These are phyloP conservation scores for Zeuzera pyrina DNA, from an alignment of 2,888 invertebrate species.

Conservation along the genomic window DNA sequence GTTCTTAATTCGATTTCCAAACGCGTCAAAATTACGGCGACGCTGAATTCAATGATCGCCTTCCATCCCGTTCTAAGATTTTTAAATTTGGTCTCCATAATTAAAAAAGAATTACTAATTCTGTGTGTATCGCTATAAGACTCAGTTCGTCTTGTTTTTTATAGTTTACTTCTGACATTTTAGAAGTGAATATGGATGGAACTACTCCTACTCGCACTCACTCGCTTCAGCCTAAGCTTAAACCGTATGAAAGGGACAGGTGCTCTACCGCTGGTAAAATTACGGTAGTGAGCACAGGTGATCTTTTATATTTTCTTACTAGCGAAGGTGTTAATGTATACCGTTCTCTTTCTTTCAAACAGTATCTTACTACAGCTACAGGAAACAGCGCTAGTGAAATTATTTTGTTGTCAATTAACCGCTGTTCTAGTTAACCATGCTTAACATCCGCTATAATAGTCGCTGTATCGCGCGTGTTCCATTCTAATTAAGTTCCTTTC, in stretches of 20 bases:
- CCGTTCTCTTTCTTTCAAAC: conserved; percentile 41
- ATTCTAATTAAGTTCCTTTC: conserved; percentile 51
- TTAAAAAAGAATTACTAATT: conserved; percentile 8
- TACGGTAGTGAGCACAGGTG: conserved; percentile 74
- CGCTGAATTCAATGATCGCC: conserved; percentile 61
- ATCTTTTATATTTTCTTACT: conserved; percentile 64
- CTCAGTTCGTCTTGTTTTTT: conserved; percentile 17
- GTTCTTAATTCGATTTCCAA: conserved; percentile 69
- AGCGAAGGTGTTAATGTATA: conserved; percentile 57
- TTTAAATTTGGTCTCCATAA: conserved; percentile 21
- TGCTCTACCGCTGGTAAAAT: conserved; percentile 67
- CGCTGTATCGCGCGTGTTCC: conserved; percentile 33
- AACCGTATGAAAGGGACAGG: conserved; percentile 71
- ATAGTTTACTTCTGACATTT: conserved; percentile 27
- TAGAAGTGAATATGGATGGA: conserved; percentile 25
- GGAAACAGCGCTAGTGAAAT: conserved; percentile 36
- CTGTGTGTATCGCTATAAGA: conserved; percentile 14
- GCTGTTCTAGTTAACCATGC: conserved; percentile 52
- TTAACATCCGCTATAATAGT: conserved; percentile 55
- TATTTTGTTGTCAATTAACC: conserved; percentile 49
- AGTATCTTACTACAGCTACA: conserved; percentile 15
- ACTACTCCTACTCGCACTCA: conserved; percentile 72
- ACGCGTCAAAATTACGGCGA: conserved; percentile 66
- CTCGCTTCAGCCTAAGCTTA: conserved; percentile 66
- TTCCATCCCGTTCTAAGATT: conserved; percentile 55